Evolutionary conservation across 2,888 invertebrate species (phyloP).

Genomic region (Acheta domesticus): DNA sequence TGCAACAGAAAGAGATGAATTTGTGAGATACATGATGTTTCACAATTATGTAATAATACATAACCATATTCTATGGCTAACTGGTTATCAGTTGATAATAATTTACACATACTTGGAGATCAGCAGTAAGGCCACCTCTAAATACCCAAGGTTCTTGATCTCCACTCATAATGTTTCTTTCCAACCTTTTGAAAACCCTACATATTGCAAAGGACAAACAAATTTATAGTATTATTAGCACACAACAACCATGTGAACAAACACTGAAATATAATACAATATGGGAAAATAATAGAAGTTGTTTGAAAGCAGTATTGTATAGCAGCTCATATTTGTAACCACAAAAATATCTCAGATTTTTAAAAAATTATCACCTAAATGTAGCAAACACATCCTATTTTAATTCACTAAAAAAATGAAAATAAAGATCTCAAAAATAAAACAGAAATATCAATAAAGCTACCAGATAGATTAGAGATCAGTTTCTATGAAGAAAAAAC

Average conservation of each 20-base stretch:
- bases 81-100: background rate
- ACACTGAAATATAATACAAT: background rate
- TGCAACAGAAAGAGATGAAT: constrained; percentile 46
- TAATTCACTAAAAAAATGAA: too few relatives aligned
- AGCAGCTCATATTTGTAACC: too few relatives aligned
- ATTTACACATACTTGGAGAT: constrained; percentile 65
- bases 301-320: too few relatives aligned
- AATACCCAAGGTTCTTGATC: constrained; percentile 98
- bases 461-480: too few relatives aligned
- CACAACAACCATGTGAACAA: background rate
- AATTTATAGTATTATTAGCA: background rate
- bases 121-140: constrained; percentile 89
- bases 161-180: constrained; percentile 94
- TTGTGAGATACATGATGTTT: background rate
- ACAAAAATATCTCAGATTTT: too few relatives aligned
- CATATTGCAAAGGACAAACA: constrained; percentile 33
- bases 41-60: background rate
- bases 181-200: constrained; percentile 97
- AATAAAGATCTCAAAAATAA: too few relatives aligned
- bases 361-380: too few relatives aligned
- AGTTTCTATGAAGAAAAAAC: too few relatives aligned
- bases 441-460: too few relatives aligned
- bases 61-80: background rate
- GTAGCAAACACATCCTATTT: too few relatives aligned
- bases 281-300: too few relatives aligned